These are phyloP conservation scores for Unio delphinus DNA, from an alignment of 2,888 invertebrate genomes.

Conservation along the genomic window DNA sequence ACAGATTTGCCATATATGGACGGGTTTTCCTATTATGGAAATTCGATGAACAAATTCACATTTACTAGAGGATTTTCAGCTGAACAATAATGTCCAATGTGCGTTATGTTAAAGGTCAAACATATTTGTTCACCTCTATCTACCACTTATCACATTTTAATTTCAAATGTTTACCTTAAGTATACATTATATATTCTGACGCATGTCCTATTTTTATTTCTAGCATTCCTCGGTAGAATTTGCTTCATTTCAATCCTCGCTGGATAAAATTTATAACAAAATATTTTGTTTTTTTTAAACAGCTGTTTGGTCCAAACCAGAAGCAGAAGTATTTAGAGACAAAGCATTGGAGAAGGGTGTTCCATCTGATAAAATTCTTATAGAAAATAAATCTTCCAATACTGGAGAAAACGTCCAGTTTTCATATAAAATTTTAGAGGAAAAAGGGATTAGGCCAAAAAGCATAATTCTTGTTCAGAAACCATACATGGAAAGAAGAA, in stretches of 20 bases:
- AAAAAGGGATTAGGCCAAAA: slow-evolving; percentile 17
- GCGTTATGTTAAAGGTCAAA: too few relatives aligned
- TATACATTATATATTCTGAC: not conserved
- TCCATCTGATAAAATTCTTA: slow-evolving; percentile 43
- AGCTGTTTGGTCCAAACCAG: slow-evolving; percentile 54
- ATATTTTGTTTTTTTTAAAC: slow-evolving; percentile 7
- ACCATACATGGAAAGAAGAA: slow-evolving; percentile 62
- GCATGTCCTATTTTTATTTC: not conserved
- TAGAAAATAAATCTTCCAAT: slow-evolving; percentile 58
- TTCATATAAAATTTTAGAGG: slow-evolving; percentile 41
- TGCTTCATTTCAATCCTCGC: not conserved
- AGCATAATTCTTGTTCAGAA: slow-evolving; percentile 59
- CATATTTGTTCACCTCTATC: not conserved
- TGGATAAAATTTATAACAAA: not conserved
- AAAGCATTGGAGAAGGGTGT: slow-evolving; percentile 52
- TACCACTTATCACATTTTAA: not conserved
- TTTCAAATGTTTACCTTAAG: not conserved
- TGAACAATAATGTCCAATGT: too few relatives aligned
- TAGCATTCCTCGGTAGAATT: not conserved
- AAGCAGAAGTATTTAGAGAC: slow-evolving; percentile 57
- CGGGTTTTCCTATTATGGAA: too few relatives aligned
- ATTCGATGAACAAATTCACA: too few relatives aligned
- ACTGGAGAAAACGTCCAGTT: slow-evolving; percentile 59
- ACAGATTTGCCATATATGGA: too few relatives aligned
- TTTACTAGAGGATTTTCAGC: too few relatives aligned